These are phyloP conservation scores for Microtus oregoni DNA, from an alignment of 2,113 vertebrate genomes.

Conservation along the genomic window DNA sequence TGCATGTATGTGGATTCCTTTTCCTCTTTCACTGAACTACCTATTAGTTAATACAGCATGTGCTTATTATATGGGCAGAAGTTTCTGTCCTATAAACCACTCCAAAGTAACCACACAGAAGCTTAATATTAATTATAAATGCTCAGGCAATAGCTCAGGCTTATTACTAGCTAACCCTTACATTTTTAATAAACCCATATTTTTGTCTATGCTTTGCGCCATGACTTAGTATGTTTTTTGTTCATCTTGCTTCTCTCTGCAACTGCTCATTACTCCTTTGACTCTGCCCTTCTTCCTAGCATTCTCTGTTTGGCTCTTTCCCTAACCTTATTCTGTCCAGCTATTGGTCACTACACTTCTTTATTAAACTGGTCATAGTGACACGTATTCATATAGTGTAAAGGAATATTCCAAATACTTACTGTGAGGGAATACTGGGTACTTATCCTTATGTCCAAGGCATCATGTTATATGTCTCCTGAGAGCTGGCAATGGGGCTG, in stretches of 20 bases:
- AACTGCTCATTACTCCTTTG: background rate
- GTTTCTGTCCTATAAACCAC: background rate
- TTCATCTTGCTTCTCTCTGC: background rate
- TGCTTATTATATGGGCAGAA: background rate
- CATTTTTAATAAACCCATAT: too few species aligned
- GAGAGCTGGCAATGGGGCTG: background rate
- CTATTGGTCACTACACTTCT: background rate
- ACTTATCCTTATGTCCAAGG: background rate
- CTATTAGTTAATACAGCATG: slow-evolving; percentile 10
- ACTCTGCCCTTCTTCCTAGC: background rate
- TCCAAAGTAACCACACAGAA: background rate
- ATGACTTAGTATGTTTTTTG: background rate
- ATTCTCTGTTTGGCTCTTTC: background rate
- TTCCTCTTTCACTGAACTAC: background rate
- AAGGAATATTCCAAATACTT: background rate
- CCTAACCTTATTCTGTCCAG: background rate
- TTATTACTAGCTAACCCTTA: background rate
- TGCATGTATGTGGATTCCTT: background rate
- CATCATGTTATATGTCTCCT: background rate
- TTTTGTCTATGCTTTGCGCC: background rate
- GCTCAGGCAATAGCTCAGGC: background rate
- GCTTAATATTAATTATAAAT: background rate
- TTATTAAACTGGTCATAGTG: background rate
- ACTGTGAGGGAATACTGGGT: background rate
- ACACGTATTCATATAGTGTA: background rate